Conservation (phyloP, 1,140 invertebrate species). For the Saccostrea echinata region DNA sequence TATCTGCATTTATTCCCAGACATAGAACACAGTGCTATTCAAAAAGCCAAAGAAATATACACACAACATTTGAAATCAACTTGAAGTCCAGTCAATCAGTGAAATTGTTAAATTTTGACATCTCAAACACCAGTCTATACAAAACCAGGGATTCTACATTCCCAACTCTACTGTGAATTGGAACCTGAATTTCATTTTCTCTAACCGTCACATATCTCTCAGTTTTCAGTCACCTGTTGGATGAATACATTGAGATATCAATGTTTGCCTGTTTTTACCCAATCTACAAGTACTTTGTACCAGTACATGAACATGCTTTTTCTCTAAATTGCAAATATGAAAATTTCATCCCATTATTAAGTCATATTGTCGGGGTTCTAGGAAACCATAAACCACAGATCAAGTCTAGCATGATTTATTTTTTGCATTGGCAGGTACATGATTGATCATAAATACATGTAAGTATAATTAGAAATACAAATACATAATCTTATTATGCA, state of each 20-base stretch:
- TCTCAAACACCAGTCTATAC: too few species aligned
- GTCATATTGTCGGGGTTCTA: too few species aligned
- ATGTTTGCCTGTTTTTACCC: too few species aligned
- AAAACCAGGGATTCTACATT: too few species aligned
- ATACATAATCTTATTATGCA: slow-evolving; percentile 30
- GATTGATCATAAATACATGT: slow-evolving; percentile 29
- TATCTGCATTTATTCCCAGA: not conserved
- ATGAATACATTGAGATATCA: too few species aligned
- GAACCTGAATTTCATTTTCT: too few species aligned
- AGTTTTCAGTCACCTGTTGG: too few species aligned
- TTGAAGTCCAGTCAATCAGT: not conserved
- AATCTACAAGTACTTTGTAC: too few species aligned
- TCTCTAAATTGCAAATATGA: not conserved
- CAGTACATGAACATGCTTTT: not conserved
- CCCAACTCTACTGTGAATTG: too few species aligned
- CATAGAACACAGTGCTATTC: not conserved
- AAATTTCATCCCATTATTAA: not conserved
- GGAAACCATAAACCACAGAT: not conserved
- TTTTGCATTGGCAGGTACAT: slow-evolving; percentile 33
- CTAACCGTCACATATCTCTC: too few species aligned
- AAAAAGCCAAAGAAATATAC: not conserved
- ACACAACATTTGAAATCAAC: not conserved
- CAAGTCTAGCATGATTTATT: slow-evolving; percentile 30
- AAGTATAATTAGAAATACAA: not conserved
- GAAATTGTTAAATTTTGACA: not conserved